phyloP scores from a whole-genome alignment of 2,113 vertebrate species.

The Nyctereutes procyonoides region DNA sequence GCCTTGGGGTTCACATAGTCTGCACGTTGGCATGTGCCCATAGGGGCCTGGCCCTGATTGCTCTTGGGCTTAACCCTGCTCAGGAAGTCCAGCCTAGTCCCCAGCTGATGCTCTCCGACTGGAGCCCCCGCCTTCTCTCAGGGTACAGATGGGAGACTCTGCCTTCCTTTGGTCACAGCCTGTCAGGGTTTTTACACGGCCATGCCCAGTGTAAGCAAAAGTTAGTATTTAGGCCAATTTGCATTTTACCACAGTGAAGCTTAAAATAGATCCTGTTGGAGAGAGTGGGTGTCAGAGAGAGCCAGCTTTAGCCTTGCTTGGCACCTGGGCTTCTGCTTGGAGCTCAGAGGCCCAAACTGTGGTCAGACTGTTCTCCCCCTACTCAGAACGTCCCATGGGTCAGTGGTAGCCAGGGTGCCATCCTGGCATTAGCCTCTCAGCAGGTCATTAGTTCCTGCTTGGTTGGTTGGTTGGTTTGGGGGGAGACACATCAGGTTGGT shows the following conservation, averaged over 20 bases:
- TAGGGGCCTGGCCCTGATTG: not conserved
- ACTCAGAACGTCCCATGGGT: not conserved
- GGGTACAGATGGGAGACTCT: not conserved
- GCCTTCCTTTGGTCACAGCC: not conserved
- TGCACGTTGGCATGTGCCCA: fast-evolving
- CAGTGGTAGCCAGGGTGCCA: not conserved
- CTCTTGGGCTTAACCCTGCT: not conserved
- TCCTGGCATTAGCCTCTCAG: not conserved
- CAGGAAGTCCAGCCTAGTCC: not conserved
- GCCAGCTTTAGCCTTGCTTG: not conserved
- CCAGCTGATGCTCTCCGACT: not conserved
- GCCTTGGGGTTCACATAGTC: not conserved
- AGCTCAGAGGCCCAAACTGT: not conserved
- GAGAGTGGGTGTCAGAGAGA: conserved; percentile 33
- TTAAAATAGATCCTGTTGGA: conserved; percentile 42
- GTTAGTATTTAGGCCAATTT: conserved; percentile 52
- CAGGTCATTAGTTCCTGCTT: not conserved
- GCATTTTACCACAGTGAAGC: conserved; percentile 65
- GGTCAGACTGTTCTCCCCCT: not conserved
- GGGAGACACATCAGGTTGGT: not conserved
- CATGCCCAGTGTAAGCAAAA: conserved; percentile 29
- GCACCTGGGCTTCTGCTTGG: conserved; percentile 1
- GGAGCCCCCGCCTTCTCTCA: fast-evolving
- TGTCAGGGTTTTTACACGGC: conserved; percentile 4
- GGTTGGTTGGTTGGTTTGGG: not conserved